Percentiles rank a stretch among this genome's conserved stretches.
These are phyloP conservation scores for Suncus etruscus DNA, from an alignment of 2,113 vertebrate genomes.

Conservation along the genomic window DNA sequence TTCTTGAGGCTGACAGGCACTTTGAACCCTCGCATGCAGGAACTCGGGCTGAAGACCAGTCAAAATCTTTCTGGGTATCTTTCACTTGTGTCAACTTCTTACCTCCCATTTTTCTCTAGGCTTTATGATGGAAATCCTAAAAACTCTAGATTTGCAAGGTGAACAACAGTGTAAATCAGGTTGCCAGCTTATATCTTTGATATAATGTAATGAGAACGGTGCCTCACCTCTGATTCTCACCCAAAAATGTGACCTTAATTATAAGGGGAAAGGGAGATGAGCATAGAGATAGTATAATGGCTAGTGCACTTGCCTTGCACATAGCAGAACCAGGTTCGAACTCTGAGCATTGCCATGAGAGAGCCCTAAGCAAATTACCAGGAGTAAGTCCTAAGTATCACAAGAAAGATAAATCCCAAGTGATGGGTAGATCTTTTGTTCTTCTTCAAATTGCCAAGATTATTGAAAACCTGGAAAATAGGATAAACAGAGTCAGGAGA, in stretches of 20 bases:
- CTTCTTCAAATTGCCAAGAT: not conserved
- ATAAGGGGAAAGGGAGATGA: not conserved
- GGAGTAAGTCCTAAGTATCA: not conserved
- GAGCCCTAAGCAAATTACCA: not conserved
- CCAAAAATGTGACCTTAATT: not conserved
- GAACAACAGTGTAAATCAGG: not conserved
- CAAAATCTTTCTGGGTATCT: too few species aligned
- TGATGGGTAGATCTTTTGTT: not conserved
- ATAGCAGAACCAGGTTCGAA: too few species aligned
- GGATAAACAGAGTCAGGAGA: not conserved
- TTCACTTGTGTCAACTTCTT: too few species aligned
- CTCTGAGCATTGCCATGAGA: too few species aligned
- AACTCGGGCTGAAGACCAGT: too few species aligned
- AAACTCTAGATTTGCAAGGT: not conserved
- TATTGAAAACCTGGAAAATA: not conserved
- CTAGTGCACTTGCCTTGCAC: too few species aligned
- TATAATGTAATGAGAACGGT: not conserved
- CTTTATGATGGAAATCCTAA: not conserved
- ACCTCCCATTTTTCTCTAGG: not conserved
- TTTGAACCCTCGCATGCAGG: too few species aligned
- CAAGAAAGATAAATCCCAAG: not conserved
- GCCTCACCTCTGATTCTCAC: not conserved
- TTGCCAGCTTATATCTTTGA: not conserved
- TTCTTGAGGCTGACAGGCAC: too few species aligned
- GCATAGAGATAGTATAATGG: too few species aligned